Evolutionary conservation across 2,113 vertebrate genomes (phyloP).

Genomic region (Furnarius figulus): DNA sequence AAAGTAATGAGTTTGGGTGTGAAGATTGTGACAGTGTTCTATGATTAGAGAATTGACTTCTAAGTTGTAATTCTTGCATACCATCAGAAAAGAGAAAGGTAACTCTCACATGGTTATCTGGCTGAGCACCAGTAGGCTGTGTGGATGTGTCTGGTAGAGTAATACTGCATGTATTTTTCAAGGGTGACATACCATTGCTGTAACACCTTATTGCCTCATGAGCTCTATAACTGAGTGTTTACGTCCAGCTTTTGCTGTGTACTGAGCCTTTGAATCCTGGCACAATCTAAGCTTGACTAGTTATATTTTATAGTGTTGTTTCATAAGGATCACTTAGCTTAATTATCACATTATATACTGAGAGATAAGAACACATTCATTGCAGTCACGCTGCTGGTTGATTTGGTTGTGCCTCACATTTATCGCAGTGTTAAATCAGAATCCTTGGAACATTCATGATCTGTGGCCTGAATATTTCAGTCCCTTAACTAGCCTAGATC

Average conservation of each 20-base stretch:
- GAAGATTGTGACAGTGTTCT: not conserved
- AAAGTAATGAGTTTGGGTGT: not conserved
- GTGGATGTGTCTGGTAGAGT: not conserved
- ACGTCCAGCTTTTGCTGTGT: not conserved
- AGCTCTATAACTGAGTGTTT: not conserved
- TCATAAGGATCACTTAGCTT: not conserved
- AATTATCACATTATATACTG: not conserved
- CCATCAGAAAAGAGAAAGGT: not conserved
- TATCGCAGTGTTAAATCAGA: not conserved
- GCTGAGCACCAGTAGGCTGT: not conserved
- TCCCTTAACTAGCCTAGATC: not conserved
- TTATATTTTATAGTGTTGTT: not conserved
- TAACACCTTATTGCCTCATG: not conserved
- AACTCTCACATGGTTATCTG: not conserved
- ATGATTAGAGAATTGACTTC: not conserved
- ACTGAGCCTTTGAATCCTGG: not conserved
- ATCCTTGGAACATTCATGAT: not conserved
- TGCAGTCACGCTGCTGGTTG: not conserved
- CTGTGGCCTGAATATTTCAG: not conserved
- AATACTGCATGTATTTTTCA: not conserved
- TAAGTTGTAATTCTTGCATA: not conserved
- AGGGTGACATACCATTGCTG: not conserved
- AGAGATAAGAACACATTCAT: not conserved
- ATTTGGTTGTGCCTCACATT: not conserved
- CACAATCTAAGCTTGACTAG: not conserved